phyloP scores from a whole-genome alignment of 2,888 invertebrate genomes.

The Nesidiocoris tenuis region DNA sequence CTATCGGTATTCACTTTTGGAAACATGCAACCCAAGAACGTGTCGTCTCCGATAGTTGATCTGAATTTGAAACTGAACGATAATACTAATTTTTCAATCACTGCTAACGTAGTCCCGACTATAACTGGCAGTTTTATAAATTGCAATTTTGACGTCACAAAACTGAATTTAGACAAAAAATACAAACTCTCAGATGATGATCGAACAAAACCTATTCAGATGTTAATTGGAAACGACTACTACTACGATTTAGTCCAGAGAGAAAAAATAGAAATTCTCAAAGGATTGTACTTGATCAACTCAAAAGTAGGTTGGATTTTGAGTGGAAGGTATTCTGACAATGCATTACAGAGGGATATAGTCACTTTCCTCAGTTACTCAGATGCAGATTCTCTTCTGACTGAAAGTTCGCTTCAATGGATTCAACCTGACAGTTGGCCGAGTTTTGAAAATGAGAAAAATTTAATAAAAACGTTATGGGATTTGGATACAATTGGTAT shows the following conservation, averaged over 20 bases:
- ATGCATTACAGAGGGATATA: background rate
- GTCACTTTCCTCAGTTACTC: slow-evolving; percentile 6
- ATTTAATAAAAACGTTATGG: slow-evolving; percentile 5
- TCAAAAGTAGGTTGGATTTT: slow-evolving; percentile 14
- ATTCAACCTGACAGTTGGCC: slow-evolving; percentile 9
- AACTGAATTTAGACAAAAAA: too few species aligned
- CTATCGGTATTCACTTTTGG: too few species aligned
- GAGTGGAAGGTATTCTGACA: background rate
- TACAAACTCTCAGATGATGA: too few species aligned
- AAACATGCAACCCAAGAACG: too few species aligned
- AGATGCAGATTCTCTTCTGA: background rate
- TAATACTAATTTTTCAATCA: too few species aligned
- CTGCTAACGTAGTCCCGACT: too few species aligned
- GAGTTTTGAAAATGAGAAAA: background rate
- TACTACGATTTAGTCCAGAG: background rate
- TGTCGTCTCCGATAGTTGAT: too few species aligned
- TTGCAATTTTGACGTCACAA: too few species aligned
- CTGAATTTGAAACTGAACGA: too few species aligned
- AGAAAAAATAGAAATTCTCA: background rate
- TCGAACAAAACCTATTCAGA: too few species aligned
- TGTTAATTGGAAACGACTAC: slow-evolving; percentile 9
- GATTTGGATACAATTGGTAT: slow-evolving; percentile 23
- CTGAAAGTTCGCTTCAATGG: background rate
- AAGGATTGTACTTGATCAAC: background rate
- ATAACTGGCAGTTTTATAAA: too few species aligned